A percentile compares a stretch with the other conserved stretches of the same genome.
Conservation (phyloP, 2,888 invertebrate species). For the Sinhomidia bicolor region DNA sequence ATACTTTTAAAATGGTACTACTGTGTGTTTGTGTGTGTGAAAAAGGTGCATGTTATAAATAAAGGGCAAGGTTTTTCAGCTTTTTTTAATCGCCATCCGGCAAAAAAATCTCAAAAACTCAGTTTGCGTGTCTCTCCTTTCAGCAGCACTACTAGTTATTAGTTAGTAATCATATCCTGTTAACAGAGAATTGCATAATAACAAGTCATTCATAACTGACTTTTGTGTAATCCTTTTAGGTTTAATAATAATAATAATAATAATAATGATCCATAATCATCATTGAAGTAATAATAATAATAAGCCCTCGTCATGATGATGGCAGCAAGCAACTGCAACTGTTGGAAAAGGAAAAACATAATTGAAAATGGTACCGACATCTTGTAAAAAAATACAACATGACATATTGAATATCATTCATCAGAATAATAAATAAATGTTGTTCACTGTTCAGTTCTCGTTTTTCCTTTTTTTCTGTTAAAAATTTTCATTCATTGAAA, state of each 20-base stretch:
- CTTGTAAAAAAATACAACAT: background rate
- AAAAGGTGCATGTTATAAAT: too few relatives aligned
- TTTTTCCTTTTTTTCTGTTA: background rate
- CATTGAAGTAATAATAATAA: background rate
- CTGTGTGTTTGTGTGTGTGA: too few relatives aligned
- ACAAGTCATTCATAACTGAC: conserved; percentile 35
- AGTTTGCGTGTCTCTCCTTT: conserved; percentile 2
- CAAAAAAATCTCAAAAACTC: background rate
- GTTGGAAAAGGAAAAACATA: background rate
- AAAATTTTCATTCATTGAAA: conserved; percentile 42
- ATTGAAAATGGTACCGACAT: background rate
- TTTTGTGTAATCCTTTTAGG: too few relatives aligned
- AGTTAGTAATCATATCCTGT: conserved; percentile 51
- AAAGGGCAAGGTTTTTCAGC: too few relatives aligned
- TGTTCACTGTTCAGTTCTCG: background rate
- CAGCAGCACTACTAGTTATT: too few relatives aligned
- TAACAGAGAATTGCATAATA: conserved; percentile 41
- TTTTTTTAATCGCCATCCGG: conserved; percentile 23
- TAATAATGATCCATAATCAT: background rate
- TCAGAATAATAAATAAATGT: background rate
- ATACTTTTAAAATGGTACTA: too few relatives aligned
- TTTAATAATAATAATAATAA: background rate
- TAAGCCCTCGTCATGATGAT: background rate
- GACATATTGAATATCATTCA: background rate
- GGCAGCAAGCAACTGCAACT: background rate